Percentiles rank a stretch among this genome's conserved stretches.
phyloP scores from a whole-genome alignment of 35 echinoderm and acorn worm species.

The Ophioderma brevispina region DNA sequence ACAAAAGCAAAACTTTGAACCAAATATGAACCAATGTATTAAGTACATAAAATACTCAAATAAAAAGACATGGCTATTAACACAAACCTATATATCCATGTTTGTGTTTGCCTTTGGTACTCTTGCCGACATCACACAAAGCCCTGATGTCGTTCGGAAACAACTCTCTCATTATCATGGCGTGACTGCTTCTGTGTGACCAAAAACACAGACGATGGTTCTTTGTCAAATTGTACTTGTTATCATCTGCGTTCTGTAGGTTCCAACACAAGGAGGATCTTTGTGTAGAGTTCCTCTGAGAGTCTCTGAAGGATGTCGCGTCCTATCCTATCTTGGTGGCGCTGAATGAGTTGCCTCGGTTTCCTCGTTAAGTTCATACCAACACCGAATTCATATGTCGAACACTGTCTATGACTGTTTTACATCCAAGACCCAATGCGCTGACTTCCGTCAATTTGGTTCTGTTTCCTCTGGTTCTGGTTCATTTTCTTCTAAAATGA shows the following conservation, averaged over 20 bases:
- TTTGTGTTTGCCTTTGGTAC: conserved; percentile 69
- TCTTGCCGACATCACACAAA: conserved; percentile 64
- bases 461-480: background rate
- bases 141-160: conserved; percentile 44
- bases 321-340: conserved; percentile 22
- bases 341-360: background rate
- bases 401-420: conserved; percentile 22
- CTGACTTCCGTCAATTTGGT: background rate
- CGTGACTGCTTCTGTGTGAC: background rate
- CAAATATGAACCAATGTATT: too few species aligned
- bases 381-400: conserved; percentile 48
- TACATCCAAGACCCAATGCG: conserved; percentile 2
- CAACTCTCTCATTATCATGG: conserved; percentile 36
- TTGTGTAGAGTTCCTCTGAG: conserved; percentile 54
- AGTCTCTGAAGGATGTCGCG: conserved; percentile 27
- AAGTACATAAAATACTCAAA: too few species aligned
- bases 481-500: background rate
- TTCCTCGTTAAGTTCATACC: conserved; percentile 11
- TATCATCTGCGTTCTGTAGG: conserved; percentile 64
- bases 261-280: conserved; percentile 55
- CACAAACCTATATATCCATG: conserved; percentile 58
- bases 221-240: conserved; percentile 5
- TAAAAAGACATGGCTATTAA: too few species aligned
- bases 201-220: conserved; percentile 24
- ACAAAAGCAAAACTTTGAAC: too few species aligned